Conservation (phyloP, 1,140 invertebrate genomes). For the Dreissena rostriformis region DNA sequence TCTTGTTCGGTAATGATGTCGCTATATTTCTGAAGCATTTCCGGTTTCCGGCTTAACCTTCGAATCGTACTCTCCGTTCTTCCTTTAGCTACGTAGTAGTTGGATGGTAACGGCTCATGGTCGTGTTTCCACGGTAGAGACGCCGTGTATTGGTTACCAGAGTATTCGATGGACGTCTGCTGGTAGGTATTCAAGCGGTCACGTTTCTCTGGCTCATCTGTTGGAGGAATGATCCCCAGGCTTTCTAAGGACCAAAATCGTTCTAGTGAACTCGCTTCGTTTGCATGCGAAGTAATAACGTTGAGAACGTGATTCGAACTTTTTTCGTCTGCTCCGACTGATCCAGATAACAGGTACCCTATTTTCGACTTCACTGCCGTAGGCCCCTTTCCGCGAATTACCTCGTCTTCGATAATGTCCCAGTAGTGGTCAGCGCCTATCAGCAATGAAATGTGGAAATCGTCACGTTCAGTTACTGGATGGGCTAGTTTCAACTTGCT, state of each 20-base stretch:
- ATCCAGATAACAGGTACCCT: constrained; percentile 50
- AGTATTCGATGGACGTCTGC: constrained; percentile 20
- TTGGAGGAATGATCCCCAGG: not conserved
- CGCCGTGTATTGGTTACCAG: constrained; percentile 22
- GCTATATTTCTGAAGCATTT: too few species aligned
- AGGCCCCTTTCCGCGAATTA: constrained; percentile 39
- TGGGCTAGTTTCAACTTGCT: constrained; percentile 46
- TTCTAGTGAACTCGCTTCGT: constrained; percentile 9
- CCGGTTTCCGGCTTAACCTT: too few species aligned
- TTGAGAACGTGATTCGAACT: not conserved
- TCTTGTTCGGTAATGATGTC: not conserved
- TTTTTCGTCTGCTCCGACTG: not conserved
- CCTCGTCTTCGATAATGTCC: not conserved
- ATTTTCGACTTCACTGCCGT: constrained; percentile 49
- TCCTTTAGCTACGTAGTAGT: too few species aligned
- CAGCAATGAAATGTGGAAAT: constrained; percentile 31
- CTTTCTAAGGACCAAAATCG: constrained; percentile 31
- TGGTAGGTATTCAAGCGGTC: constrained; percentile 11
- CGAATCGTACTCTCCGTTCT: too few species aligned
- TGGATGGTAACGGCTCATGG: too few species aligned
- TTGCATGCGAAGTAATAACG: not conserved
- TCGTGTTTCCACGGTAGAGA: not conserved
- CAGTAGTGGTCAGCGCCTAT: constrained; percentile 15
- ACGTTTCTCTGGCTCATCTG: not conserved
- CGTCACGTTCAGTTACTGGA: not conserved